Conservation (phyloP, 2,888 invertebrate species). For the Sesamia inferens region DNA sequence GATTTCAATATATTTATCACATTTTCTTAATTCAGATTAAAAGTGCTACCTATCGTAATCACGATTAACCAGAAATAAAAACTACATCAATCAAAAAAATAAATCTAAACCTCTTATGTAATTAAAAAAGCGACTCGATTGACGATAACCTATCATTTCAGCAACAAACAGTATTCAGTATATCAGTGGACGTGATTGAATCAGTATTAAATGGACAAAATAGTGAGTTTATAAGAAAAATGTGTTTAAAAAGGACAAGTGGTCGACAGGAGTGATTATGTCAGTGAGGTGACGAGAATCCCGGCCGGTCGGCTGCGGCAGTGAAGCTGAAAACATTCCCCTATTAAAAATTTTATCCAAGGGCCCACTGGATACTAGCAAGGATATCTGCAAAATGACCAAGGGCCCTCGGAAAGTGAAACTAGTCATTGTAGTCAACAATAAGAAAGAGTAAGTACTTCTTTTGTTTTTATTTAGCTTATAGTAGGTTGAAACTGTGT, state of each 20-base stretch:
- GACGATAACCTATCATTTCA: conserved; percentile 67
- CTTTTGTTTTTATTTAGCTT: conserved; percentile 21
- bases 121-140: conserved; percentile 71
- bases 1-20: conserved; percentile 26
- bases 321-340: conserved; percentile 84
- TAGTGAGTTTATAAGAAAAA: conserved; percentile 72
- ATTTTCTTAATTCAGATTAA: conserved; percentile 38
- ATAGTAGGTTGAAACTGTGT: neutral
- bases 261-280: conserved; percentile 78
- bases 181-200: conserved; percentile 70
- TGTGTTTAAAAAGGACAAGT: conserved; percentile 74
- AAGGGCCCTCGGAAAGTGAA: conserved; percentile 90
- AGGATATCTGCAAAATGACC: conserved; percentile 89
- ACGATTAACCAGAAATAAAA: conserved; percentile 55
- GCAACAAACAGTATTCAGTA: conserved; percentile 56
- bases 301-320: conserved; percentile 81
- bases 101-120: conserved; percentile 71
- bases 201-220: conserved; percentile 75
- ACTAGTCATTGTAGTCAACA: conserved; percentile 90
- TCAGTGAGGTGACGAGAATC: conserved; percentile 82
- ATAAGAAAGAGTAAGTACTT: conserved; percentile 89
- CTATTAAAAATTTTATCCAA: conserved; percentile 87
- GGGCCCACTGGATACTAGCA: conserved; percentile 86
- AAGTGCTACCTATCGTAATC: conserved; percentile 28
- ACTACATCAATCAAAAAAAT: conserved; percentile 70